Conservation (phyloP, 2,888 invertebrate genomes). For the Eilema depressum region DNA sequence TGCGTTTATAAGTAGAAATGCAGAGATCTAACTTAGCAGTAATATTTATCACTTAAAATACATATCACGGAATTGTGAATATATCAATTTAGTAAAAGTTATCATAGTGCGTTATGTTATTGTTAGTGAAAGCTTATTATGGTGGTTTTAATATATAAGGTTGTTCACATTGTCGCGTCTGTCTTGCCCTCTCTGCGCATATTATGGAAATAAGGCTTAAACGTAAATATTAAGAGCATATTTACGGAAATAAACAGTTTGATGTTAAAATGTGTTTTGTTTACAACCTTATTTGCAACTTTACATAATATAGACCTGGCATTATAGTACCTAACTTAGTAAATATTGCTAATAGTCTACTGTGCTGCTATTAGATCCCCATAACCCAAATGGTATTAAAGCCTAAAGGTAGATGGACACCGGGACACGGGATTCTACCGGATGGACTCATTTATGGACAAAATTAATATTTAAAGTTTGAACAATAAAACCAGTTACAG, state of each 20-base stretch:
- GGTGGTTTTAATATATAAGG: slow-evolving; percentile 22
- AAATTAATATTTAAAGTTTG: too few species aligned
- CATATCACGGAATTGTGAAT: slow-evolving; percentile 47
- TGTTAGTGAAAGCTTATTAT: not conserved
- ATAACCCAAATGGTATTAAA: too few species aligned
- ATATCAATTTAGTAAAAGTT: slow-evolving; percentile 14
- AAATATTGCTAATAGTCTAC: too few species aligned
- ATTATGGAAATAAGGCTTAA: slow-evolving; percentile 42
- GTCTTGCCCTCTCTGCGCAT: slow-evolving; percentile 74
- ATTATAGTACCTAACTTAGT: too few species aligned
- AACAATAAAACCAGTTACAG: too few species aligned
- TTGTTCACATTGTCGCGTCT: slow-evolving; percentile 57
- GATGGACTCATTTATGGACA: too few species aligned
- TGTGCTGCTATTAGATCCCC: too few species aligned
- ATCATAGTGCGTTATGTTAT: slow-evolving; percentile 13
- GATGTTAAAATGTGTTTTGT: slow-evolving; percentile 61
- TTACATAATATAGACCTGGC: too few species aligned
- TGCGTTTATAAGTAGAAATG: slow-evolving; percentile 23
- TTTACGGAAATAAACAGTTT: slow-evolving; percentile 72
- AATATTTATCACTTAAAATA: slow-evolving; percentile 29
- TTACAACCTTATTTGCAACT: slow-evolving; percentile 11
- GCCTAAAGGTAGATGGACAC: too few species aligned
- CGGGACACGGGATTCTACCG: too few species aligned
- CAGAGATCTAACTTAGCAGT: slow-evolving; percentile 31
- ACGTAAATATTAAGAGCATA: slow-evolving; percentile 42